Evolutionary conservation across 2,113 vertebrate genomes (phyloP).

Genomic region (Oreochromis aureus): DNA sequence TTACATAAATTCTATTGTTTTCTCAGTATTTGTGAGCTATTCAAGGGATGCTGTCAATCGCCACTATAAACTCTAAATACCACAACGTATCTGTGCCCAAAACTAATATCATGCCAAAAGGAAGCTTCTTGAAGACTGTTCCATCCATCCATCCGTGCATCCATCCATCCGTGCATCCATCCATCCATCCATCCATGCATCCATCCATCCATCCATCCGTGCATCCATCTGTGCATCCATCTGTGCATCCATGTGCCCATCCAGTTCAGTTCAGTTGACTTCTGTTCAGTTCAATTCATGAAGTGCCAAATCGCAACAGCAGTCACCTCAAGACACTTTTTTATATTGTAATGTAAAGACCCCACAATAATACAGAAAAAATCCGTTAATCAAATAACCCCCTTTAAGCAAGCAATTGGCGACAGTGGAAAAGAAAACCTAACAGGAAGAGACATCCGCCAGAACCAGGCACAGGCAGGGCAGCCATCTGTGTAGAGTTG

Average conservation of each 20-base stretch:
- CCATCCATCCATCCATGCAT: neutral
- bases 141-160: neutral
- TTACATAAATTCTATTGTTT: neutral
- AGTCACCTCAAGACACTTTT: neutral
- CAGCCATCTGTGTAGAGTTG: neutral
- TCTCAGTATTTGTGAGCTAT: neutral
- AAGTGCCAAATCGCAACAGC: neutral
- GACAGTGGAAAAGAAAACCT: neutral
- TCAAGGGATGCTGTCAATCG: neutral
- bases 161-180: neutral
- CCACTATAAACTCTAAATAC: neutral
- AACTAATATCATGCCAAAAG: neutral
- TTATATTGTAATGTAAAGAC: neutral
- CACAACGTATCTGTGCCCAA: neutral
- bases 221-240: neutral
- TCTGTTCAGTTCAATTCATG: neutral
- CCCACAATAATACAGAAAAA: neutral
- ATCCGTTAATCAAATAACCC: accelerated
- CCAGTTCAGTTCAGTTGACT: neutral
- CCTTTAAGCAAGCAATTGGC: neutral
- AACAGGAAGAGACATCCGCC: neutral
- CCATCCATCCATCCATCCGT: neutral
- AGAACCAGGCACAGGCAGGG: neutral
- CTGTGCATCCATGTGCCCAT: neutral
- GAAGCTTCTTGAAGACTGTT: neutral